Percentiles rank a stretch among this genome's conserved stretches.
Conservation (phyloP, 2,113 vertebrate species). For the Tiliqua scincoides region DNA sequence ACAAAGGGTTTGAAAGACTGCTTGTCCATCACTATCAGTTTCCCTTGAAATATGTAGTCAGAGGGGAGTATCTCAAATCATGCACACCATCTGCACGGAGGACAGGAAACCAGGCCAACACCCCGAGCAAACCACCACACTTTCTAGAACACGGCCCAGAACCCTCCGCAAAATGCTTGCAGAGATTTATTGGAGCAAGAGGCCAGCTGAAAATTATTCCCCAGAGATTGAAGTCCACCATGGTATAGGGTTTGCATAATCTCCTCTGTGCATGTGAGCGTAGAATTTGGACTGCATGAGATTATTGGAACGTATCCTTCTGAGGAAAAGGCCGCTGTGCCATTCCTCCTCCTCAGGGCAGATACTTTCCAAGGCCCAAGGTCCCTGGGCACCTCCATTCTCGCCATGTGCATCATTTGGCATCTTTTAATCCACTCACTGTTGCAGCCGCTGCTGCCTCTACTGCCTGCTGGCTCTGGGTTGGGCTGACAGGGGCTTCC, state of each 20-base stretch:
- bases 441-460: constrained; percentile 82
- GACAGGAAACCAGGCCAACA: not conserved
- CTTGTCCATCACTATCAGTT: not conserved
- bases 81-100: not conserved
- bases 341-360: constrained; percentile 53
- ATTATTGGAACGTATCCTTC: constrained; percentile 63
- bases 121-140: not conserved
- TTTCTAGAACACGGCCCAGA: not conserved
- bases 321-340: constrained; percentile 68
- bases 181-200: not conserved
- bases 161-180: not conserved
- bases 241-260: constrained; percentile 30
- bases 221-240: not conserved
- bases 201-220: not conserved
- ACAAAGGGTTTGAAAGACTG: not conserved
- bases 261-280: constrained; percentile 34
- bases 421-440: constrained; percentile 77
- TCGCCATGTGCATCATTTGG: constrained; percentile 53
- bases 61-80: not conserved
- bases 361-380: constrained; percentile 63
- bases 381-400: constrained; percentile 38
- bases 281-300: constrained; percentile 59
- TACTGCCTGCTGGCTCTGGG: constrained; percentile 77
- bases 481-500: constrained; percentile 78
- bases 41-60: not conserved